Percentiles rank a stretch among this genome's conserved stretches.
phyloP scores from a whole-genome alignment of 2,888 invertebrate species.

The Lapara coniferarum region DNA sequence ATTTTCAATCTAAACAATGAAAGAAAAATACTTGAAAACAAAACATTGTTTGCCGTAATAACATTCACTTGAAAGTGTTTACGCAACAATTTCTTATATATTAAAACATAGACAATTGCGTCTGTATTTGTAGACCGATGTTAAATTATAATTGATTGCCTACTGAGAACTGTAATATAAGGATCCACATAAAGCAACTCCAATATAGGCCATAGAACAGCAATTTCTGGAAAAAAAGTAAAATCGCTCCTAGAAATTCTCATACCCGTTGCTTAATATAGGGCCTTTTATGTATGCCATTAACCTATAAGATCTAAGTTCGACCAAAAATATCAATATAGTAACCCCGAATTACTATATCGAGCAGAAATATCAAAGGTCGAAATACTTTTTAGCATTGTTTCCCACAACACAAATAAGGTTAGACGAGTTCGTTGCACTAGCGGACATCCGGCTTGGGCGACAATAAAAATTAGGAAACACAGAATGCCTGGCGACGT shows the following conservation, averaged over 20 bases:
- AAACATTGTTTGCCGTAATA: no score
- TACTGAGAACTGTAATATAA: no score
- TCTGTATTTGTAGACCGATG: no score
- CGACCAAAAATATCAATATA: not conserved
- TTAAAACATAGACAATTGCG: no score
- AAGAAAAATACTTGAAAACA: not conserved
- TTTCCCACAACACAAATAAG: slow-evolving; percentile 25
- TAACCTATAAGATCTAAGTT: not conserved
- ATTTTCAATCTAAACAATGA: not conserved
- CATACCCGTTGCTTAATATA: no score
- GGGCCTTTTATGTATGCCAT: not conserved
- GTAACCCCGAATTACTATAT: not conserved
- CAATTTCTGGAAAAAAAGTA: no score
- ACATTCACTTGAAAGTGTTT: no score
- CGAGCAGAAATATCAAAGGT: slow-evolving; percentile 2
- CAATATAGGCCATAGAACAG: no score
- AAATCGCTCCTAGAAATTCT: no score
- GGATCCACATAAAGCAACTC: no score
- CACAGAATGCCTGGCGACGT: slow-evolving; percentile 1
- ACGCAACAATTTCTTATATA: no score
- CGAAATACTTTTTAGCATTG: not conserved
- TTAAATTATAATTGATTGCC: no score
- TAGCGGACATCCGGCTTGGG: slow-evolving; percentile 20
- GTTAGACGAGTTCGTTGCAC: slow-evolving; percentile 24
- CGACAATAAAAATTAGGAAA: slow-evolving; percentile 27